phyloP scores from a whole-genome alignment of 2,888 invertebrate genomes.

The Drosophila recens region DNA sequence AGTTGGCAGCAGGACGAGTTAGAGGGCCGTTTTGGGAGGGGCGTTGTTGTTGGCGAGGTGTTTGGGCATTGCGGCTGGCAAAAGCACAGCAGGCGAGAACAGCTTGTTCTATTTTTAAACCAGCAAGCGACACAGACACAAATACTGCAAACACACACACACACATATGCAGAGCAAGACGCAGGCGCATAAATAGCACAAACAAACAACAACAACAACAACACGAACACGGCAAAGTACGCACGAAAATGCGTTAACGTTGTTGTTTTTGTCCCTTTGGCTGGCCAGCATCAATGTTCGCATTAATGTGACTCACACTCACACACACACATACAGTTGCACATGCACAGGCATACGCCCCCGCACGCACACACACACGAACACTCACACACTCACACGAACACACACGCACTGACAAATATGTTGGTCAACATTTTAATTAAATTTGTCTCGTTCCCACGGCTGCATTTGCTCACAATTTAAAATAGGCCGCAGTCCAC shows the following conservation, averaged over 20 bases:
- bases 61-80: constrained; percentile 76
- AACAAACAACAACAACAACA: constrained; percentile 47
- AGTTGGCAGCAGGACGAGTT: constrained; percentile 37
- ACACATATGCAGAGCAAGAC: constrained; percentile 48
- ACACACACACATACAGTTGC: constrained; percentile 82
- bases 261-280: constrained; percentile 42
- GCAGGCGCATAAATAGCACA: constrained; percentile 79
- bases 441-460: constrained; percentile 67
- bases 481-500: constrained; percentile 54
- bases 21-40: background rate
- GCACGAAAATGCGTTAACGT: constrained; percentile 58
- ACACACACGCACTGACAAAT: constrained; percentile 22
- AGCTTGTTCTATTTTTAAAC: constrained; percentile 80
- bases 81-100: constrained; percentile 74
- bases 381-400: constrained; percentile 7
- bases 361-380: constrained; percentile 76
- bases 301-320: constrained; percentile 82
- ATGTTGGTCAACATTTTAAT: constrained; percentile 77
- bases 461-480: constrained; percentile 50
- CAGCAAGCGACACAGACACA: constrained; percentile 50
- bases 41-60: constrained; percentile 35
- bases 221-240: constrained; percentile 33
- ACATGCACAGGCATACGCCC: constrained; percentile 59
- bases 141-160: constrained; percentile 14
- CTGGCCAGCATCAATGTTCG: constrained; percentile 63